Conservation (phyloP, 2,888 invertebrate genomes). For the Acrobasis consociella region DNA sequence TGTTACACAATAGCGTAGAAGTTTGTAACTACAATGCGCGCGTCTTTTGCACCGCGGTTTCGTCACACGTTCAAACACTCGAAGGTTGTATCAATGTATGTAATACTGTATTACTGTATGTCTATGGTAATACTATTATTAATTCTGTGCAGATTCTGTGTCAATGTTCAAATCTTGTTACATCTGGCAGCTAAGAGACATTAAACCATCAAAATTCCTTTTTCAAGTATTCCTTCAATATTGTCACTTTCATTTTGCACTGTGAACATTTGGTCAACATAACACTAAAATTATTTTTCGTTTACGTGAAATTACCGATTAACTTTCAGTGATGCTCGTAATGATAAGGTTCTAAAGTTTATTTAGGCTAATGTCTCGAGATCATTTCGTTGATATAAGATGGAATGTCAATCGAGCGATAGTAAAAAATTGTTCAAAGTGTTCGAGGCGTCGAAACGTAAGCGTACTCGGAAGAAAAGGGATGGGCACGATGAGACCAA, state of each 20-base stretch:
- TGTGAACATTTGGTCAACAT: conserved; percentile 58
- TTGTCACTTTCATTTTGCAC: conserved; percentile 49
- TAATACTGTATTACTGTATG: too few relatives aligned
- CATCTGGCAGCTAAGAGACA: conserved; percentile 38
- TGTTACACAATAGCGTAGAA: too few relatives aligned
- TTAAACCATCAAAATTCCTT: conserved; percentile 45
- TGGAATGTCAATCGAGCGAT: conserved; percentile 73
- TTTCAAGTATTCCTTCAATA: conserved; percentile 55
- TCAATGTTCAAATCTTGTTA: background rate
- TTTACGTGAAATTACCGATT: conserved; percentile 16
- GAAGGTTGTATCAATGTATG: too few relatives aligned
- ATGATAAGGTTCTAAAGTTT: conserved; percentile 46
- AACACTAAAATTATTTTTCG: conserved; percentile 37
- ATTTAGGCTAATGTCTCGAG: conserved; percentile 52
- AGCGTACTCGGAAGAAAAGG: conserved; percentile 53
- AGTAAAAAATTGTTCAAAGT: conserved; percentile 74
- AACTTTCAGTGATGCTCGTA: conserved; percentile 32
- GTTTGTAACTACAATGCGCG: too few relatives aligned
- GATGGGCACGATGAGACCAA: conserved; percentile 57
- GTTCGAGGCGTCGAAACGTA: conserved; percentile 66
- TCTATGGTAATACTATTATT: too few relatives aligned
- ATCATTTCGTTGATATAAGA: conserved; percentile 54
- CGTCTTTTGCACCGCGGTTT: too few relatives aligned
- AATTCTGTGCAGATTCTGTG: too few relatives aligned
- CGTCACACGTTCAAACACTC: too few relatives aligned